These are phyloP conservation scores for Corvus moneduloides DNA, from an alignment of 2,113 vertebrate genomes.

Conservation along the genomic window DNA sequence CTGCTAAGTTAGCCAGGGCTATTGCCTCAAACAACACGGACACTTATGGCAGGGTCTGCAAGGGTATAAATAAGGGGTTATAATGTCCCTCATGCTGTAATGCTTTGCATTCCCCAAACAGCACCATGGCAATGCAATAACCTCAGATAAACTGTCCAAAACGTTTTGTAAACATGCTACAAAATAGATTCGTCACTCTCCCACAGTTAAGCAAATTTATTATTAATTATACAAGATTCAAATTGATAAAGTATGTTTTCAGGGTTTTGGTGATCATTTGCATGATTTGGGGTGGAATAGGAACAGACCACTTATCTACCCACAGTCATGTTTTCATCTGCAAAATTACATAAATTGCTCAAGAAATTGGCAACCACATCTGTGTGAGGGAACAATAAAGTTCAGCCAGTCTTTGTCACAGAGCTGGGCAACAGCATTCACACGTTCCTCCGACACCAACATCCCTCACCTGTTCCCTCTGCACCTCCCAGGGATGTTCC, in stretches of 20 bases:
- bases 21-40: not conserved
- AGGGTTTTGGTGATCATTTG: not conserved
- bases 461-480: not conserved
- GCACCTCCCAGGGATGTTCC: not conserved
- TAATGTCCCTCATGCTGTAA: not conserved
- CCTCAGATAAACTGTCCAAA: not conserved
- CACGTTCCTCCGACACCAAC: not conserved
- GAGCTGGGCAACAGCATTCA: not conserved
- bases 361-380: not conserved
- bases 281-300: not conserved
- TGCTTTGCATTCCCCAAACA: not conserved
- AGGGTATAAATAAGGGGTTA: not conserved
- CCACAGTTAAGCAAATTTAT: not conserved
- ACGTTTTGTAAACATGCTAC: not conserved
- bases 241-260: not conserved
- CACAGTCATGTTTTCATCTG: not conserved
- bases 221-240: not conserved
- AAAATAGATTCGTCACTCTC: not conserved
- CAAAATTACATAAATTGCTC: not conserved
- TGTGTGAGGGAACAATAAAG: not conserved
- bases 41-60: not conserved
- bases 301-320: not conserved
- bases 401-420: not conserved
- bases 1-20: constrained; percentile 14
- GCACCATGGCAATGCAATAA: not conserved